These are phyloP conservation scores for Rhea americana DNA, from an alignment of 2,113 vertebrate genomes.

Conservation along the genomic window DNA sequence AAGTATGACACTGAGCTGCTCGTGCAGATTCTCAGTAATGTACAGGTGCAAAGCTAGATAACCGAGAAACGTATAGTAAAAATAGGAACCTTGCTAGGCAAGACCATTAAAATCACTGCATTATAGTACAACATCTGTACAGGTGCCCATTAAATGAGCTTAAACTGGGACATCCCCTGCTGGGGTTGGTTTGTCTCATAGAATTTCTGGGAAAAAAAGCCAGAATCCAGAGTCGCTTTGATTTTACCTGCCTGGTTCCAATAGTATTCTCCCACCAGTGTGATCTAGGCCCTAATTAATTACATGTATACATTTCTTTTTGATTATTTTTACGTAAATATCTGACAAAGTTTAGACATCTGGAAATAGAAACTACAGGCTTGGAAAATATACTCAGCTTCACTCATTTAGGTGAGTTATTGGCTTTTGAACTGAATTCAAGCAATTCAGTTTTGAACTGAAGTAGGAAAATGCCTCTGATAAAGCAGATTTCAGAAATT, in stretches of 20 bases:
- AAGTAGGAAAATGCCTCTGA: neutral
- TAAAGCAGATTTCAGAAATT: constrained; percentile 33
- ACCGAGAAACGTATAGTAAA: neutral
- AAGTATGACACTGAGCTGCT: neutral
- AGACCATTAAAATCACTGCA: neutral
- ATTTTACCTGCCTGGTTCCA: neutral
- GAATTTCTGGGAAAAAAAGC: neutral
- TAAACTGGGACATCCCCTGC: neutral
- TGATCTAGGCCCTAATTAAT: neutral
- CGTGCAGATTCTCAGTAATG: neutral
- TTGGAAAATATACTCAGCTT: neutral
- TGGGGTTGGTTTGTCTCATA: neutral
- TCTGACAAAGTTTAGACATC: neutral
- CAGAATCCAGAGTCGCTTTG: neutral
- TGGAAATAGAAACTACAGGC: neutral
- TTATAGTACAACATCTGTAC: neutral
- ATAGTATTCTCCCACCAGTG: neutral
- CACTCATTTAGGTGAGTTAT: neutral
- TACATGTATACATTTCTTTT: neutral
- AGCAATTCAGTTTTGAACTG: too few species aligned
- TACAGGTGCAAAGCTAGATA: neutral
- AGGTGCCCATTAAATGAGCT: neutral
- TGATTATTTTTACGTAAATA: neutral
- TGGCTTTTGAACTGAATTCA: constrained; percentile 29
- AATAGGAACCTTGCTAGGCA: neutral